Evolutionary conservation across 1,140 invertebrate genomes (phyloP), one percentile per base, ranked within the genome.

Genomic region (Trypoxylus dichotomus): DNA sequence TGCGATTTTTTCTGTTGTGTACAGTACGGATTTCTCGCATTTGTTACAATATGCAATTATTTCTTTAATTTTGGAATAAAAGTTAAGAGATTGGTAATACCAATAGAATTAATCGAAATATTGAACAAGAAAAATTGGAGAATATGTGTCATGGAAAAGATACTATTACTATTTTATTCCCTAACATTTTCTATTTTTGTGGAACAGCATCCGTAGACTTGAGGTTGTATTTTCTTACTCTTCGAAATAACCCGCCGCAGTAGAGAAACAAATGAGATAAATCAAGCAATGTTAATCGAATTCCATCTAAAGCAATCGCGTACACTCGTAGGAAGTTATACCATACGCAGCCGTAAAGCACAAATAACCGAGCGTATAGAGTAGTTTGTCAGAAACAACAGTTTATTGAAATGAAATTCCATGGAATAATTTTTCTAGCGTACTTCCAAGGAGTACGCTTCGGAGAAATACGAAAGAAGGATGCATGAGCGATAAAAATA

Each of bases 301-400:
- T 54, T 54, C 47, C 47, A 54, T 54, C 47, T 54, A 54, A 54
- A 54, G 15, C 47, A 54, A 54, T 6, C 19, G 47, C n/a, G 19
- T 54, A 19, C 19, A 15, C 47, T n/a, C 47, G 47, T 54, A 54
- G 15, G n/a, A 19, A 54, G 47, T n/a, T n/a, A 54, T 54, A n/a
- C 47, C 47, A 19, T 54, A n/a, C 47, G 19, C 15, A 54, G n/a
- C 47, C 47, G 19, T 54, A 54, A 54, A 54, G 47, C 47, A 54
- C 19, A 54, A 54, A 54, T 54, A 54, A 19, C 47, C 47, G 19
- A 19, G 19, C 47, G 47, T 54, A 54, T 19, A 54, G 47, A 54
- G 47, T 24, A 68, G 24, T 68, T 68, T 68, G 60, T 68, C 60
- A 68, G 60, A 68, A 68, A 68, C 60, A 68, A 29, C 60, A 29